Evolutionary conservation across 35 echinoderm and acorn worm species (phyloP), one percentile per base, ranked within the genome.

Genomic region (Strongylocentrotus purpuratus): DNA sequence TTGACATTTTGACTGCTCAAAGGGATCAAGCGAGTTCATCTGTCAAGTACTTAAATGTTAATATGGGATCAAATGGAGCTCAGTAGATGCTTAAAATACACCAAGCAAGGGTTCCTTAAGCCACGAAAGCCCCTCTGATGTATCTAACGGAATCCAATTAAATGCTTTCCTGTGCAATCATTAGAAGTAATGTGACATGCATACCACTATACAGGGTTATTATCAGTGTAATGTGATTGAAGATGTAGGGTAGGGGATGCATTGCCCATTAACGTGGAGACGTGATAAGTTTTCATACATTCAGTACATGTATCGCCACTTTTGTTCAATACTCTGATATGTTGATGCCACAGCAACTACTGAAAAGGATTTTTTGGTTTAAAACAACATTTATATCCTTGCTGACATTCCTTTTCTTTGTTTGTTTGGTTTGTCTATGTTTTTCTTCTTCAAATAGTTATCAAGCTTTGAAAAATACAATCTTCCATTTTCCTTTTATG

Each of bases 121-220:
- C 65, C 28, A 0, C n/a, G 65, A 78, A 8, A 78, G 65, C 65
- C 20, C 18, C 65, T 78, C 25, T 78, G 25, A 78, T 78, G 65
- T 78, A 78, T 78, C 65, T 7, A 78, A 78, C 65, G 20, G 5
- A 78, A 78, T 78, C 65, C 65, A 78, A 78, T 78, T 78, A 78
- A 78, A 78, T 78, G 65, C 65, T 78, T 78, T 78, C 65, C 65
- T 78, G 65, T 78, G 4, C 65, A 78, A 78, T 78, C 65, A 78
- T 78, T 78, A n/a, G 65, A n/a, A 78, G 65, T 78, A 78, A 78
- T 78, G 65, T 78, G 65, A 78, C 65, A 78, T 78, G 65, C 65
- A 78, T 78, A 78, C 65, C 52, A 59, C 52, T 59, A 12, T 59
- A n/a, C 65, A 78, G 65, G 65, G 65, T 78, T 28, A 78, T 78